Conservation (phyloP, 2,113 vertebrate species). For the Megaceryle torquata region DNA sequence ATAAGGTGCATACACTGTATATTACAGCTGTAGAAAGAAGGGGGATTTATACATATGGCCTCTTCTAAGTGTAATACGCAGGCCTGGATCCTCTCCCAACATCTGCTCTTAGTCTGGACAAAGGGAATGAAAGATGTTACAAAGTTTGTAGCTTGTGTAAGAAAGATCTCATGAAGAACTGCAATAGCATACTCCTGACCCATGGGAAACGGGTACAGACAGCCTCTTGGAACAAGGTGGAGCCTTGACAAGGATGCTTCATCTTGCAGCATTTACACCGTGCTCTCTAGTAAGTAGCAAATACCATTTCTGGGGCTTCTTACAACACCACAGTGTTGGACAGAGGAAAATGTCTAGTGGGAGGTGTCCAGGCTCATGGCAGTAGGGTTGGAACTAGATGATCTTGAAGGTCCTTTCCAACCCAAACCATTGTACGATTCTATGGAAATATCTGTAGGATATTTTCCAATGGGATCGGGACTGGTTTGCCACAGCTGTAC, state of each 20-base stretch:
- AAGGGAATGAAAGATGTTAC: neutral
- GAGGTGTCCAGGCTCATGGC: too few relatives aligned
- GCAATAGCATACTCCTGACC: neutral
- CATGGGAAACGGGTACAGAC: neutral
- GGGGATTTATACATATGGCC: constrained; percentile 11
- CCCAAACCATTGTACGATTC: too few relatives aligned
- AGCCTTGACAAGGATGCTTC: neutral
- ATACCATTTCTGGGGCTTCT: neutral
- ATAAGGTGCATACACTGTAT: neutral
- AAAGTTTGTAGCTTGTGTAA: constrained; percentile 7
- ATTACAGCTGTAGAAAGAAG: constrained; percentile 35
- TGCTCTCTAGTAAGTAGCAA: neutral
- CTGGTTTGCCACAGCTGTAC: neutral
- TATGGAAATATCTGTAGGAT: neutral
- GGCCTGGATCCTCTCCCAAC: constrained; percentile 56
- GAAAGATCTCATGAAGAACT: constrained; percentile 16
- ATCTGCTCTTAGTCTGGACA: constrained; percentile 45
- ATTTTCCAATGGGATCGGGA: neutral
- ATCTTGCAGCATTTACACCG: neutral
- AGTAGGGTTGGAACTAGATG: too few relatives aligned
- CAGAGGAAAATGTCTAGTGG: neutral
- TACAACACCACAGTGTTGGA: neutral
- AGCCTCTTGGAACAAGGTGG: constrained; percentile 10
- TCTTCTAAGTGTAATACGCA: neutral
- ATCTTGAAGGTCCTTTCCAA: too few relatives aligned